phyloP scores from a whole-genome alignment of 2,113 vertebrate genomes.

The Cariama cristata region DNA sequence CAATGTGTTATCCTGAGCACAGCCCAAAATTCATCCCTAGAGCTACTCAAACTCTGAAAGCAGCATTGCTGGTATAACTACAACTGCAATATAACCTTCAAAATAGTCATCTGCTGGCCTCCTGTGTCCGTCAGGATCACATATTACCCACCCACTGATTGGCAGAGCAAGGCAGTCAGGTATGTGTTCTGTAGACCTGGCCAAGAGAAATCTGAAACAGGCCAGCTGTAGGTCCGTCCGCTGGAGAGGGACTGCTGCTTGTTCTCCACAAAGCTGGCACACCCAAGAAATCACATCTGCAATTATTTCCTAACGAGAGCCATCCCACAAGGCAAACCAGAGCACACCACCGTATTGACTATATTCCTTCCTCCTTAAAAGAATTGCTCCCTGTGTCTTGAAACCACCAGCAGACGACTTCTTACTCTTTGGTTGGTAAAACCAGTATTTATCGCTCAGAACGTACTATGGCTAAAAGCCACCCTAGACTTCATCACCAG shows the following conservation, averaged over 20 bases:
- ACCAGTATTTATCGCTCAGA: background rate
- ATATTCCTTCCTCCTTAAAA: background rate
- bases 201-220: background rate
- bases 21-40: background rate
- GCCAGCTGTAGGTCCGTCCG: background rate
- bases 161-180: background rate
- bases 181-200: background rate
- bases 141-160: background rate
- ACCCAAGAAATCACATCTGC: background rate
- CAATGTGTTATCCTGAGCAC: background rate
- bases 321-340: background rate
- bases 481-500: background rate
- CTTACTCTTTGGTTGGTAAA: background rate
- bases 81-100: background rate
- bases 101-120: background rate
- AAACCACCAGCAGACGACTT: background rate
- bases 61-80: background rate
- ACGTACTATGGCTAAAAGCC: background rate
- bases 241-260: background rate
- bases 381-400: background rate
- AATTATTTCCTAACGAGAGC: background rate
- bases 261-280: background rate
- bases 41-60: background rate
- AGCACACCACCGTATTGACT: background rate
- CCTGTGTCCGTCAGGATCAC: background rate